phyloP scores from a whole-genome alignment of 1,140 invertebrate genomes.

The Ooceraea biroi region DNA sequence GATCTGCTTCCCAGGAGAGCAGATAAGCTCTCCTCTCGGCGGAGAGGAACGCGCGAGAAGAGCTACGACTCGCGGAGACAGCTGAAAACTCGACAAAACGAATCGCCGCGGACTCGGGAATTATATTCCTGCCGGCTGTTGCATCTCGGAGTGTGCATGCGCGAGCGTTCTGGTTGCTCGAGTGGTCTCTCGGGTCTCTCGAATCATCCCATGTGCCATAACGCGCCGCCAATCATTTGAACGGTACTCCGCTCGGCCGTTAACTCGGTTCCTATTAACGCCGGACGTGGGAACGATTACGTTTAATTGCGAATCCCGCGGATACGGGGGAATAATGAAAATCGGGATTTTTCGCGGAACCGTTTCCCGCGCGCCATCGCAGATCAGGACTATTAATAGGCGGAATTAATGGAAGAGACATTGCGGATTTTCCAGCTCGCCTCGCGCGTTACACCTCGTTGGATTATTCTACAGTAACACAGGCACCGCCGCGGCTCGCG shows the following conservation, averaged over 20 bases:
- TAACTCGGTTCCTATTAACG: no score
- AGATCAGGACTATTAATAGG: no score
- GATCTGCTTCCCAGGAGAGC: slow-evolving; percentile 31
- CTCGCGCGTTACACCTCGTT: not conserved
- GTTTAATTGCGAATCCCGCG: no score
- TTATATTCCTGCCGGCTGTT: slow-evolving; percentile 52
- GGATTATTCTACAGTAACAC: slow-evolving; percentile 14
- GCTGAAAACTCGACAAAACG: slow-evolving; percentile 26
- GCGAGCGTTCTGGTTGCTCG: not conserved
- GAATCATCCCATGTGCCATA: not conserved
- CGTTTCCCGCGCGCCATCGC: no score
- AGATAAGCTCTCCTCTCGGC: slow-evolving; percentile 14
- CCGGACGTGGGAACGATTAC: no score
- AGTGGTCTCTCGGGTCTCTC: not conserved
- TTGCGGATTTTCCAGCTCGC: not conserved
- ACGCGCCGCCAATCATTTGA: not conserved
- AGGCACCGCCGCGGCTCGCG: not conserved
- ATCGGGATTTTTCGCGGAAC: no score
- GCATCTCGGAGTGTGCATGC: not conserved
- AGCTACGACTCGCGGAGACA: slow-evolving; percentile 27
- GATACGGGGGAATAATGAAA: no score
- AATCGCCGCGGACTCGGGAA: slow-evolving; percentile 47
- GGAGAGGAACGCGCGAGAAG: slow-evolving; percentile 42
- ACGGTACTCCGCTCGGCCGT: no score
- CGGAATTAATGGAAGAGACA: no score